Conservation (phyloP, 2,888 invertebrate species). For the Noctua pronuba region DNA sequence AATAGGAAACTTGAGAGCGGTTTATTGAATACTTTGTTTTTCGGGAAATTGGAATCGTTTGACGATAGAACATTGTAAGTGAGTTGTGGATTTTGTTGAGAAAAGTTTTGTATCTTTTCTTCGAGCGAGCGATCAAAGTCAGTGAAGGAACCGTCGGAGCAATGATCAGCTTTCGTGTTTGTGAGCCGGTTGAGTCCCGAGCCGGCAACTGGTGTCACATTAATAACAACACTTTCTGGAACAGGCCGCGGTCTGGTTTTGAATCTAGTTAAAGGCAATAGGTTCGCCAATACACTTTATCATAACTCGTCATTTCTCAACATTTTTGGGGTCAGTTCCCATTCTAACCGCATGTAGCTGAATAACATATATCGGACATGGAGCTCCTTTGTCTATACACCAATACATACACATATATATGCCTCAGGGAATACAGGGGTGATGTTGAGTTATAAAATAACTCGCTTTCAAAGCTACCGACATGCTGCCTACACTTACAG, state of each 20-base stretch:
- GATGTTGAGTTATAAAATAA: neutral
- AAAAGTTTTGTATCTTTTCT: constrained; percentile 27
- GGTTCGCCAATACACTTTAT: neutral
- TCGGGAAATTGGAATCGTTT: constrained; percentile 54
- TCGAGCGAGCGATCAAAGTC: constrained; percentile 24
- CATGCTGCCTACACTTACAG: neutral
- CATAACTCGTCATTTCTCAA: neutral
- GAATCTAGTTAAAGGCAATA: neutral
- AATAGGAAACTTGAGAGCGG: constrained; percentile 35
- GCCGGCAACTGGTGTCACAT: neutral
- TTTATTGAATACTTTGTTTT: constrained; percentile 43
- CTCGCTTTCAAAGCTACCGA: neutral
- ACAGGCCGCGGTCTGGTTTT: neutral
- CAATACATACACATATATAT: no score
- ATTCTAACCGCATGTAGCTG: neutral
- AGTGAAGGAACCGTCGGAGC: neutral
- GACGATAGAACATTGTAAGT: constrained; percentile 52
- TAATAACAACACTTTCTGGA: neutral
- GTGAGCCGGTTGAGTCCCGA: neutral
- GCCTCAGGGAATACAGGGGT: no score
- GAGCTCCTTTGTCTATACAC: no score
- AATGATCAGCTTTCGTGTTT: neutral
- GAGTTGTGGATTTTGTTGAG: constrained; percentile 34
- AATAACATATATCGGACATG: neutral
- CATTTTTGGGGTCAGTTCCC: neutral